A percentile compares a stretch with the other conserved stretches of the same genome.
These are phyloP conservation scores for Scelioninae gen. 2 DNA, from an alignment of 2,888 invertebrate genomes.

Conservation along the genomic window DNA sequence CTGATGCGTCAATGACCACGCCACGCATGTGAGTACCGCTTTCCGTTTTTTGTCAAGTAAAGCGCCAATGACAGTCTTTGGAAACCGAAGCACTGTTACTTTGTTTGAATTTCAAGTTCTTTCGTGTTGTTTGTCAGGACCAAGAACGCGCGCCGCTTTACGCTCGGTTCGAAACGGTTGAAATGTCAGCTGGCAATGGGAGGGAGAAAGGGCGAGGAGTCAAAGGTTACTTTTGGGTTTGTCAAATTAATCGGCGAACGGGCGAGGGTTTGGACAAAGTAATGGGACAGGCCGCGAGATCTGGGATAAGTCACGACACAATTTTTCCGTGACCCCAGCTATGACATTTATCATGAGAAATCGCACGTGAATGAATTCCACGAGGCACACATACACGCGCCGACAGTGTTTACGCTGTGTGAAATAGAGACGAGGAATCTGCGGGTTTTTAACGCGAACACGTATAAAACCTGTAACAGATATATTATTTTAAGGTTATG, in stretches of 20 bases:
- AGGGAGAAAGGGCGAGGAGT: too few relatives aligned
- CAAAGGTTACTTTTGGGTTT: slow-evolving; percentile 16
- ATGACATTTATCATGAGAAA: slow-evolving; percentile 40
- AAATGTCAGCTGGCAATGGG: slow-evolving; percentile 29
- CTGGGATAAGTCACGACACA: slow-evolving; percentile 26
- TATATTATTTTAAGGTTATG: too few relatives aligned
- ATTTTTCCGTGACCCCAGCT: slow-evolving; percentile 27
- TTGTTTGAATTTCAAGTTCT: too few relatives aligned
- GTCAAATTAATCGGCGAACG: slow-evolving; percentile 24
- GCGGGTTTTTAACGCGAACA: too few relatives aligned
- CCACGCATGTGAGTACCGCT: slow-evolving; percentile 65
- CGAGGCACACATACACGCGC: background rate
- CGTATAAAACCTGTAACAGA: too few relatives aligned
- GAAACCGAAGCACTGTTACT: too few relatives aligned
- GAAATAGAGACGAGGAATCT: too few relatives aligned
- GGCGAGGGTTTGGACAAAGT: slow-evolving; percentile 13
- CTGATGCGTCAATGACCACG: slow-evolving; percentile 75
- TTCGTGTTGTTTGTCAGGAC: too few relatives aligned
- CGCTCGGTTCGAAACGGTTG: slow-evolving; percentile 23
- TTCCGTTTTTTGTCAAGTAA: too few relatives aligned
- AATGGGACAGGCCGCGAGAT: slow-evolving; percentile 15
- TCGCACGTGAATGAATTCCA: slow-evolving; percentile 39
- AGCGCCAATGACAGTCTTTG: too few relatives aligned
- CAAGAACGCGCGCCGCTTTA: slow-evolving; percentile 56
- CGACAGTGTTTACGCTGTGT: too few relatives aligned